Percentiles rank a stretch among this genome's conserved stretches.
phyloP scores from a whole-genome alignment of 2,113 vertebrate species.

The Circaetus gallicus region DNA sequence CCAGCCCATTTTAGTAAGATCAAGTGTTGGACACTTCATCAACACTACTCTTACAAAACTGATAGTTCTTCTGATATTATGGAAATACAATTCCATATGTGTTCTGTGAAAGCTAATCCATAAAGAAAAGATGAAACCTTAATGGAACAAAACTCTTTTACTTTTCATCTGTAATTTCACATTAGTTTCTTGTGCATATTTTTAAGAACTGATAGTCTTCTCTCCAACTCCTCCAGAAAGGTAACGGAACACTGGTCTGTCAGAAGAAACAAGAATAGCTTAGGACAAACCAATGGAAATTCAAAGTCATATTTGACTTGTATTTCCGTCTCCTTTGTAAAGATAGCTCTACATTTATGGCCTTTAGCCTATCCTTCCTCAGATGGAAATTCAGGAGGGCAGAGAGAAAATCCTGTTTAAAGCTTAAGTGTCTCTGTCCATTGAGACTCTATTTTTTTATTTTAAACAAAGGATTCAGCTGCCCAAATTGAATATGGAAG shows the following conservation, averaged over 20 bases:
- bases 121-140: not conserved
- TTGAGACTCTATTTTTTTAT: not conserved
- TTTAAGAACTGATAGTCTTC: not conserved
- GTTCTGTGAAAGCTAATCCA: not conserved
- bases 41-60: not conserved
- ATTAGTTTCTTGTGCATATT: not conserved
- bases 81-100: not conserved
- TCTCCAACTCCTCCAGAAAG: not conserved
- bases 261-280: not conserved
- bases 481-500: not conserved
- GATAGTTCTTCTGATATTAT: not conserved
- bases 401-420: not conserved
- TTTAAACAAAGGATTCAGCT: not conserved
- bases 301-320: not conserved
- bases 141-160: not conserved
- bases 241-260: not conserved
- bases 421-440: not conserved
- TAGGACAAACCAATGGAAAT: not conserved
- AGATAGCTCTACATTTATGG: not conserved
- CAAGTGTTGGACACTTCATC: not conserved
- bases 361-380: not conserved
- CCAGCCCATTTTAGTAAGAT: not conserved
- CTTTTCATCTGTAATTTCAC: not conserved
- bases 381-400: not conserved
- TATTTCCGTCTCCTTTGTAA: not conserved